Percentiles rank a stretch among this genome's conserved stretches.
phyloP scores from a whole-genome alignment of 2,888 invertebrate species.

The Andrena dorsata region DNA sequence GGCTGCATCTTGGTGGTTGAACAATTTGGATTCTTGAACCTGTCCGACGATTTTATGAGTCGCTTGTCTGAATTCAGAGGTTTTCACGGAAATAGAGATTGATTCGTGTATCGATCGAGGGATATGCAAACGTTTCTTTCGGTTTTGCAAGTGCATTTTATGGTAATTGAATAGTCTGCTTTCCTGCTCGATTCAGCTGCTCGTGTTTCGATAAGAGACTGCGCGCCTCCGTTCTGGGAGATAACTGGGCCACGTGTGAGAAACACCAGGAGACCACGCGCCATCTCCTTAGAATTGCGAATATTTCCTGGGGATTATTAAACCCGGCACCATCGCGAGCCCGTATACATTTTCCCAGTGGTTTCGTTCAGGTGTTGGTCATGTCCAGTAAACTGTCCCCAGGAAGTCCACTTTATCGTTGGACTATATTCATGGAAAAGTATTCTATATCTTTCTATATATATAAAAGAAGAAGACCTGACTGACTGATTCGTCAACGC shows the following conservation, averaged over 20 bases:
- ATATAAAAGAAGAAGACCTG: too few species aligned
- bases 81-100: neutral
- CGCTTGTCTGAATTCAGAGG: neutral
- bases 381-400: neutral
- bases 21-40: neutral
- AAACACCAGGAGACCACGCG: conserved; percentile 35
- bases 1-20: neutral
- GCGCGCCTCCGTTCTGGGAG: conserved; percentile 68
- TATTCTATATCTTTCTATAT: too few species aligned
- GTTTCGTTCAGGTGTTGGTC: neutral
- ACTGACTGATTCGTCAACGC: too few species aligned
- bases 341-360: conserved; percentile 12
- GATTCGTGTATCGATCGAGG: neutral
- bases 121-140: neutral
- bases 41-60: neutral
- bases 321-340: neutral
- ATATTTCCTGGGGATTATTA: conserved; percentile 64
- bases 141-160: conserved; percentile 11
- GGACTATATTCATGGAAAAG: too few species aligned
- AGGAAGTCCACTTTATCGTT: neutral
- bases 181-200: conserved; percentile 49
- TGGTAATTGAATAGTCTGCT: conserved; percentile 37
- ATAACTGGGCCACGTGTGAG: conserved; percentile 73
- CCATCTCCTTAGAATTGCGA: conserved; percentile 52
- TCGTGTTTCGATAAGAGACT: conserved; percentile 47